phyloP scores from a whole-genome alignment of 2,113 vertebrate species.

The Aptenodytes patagonicus region DNA sequence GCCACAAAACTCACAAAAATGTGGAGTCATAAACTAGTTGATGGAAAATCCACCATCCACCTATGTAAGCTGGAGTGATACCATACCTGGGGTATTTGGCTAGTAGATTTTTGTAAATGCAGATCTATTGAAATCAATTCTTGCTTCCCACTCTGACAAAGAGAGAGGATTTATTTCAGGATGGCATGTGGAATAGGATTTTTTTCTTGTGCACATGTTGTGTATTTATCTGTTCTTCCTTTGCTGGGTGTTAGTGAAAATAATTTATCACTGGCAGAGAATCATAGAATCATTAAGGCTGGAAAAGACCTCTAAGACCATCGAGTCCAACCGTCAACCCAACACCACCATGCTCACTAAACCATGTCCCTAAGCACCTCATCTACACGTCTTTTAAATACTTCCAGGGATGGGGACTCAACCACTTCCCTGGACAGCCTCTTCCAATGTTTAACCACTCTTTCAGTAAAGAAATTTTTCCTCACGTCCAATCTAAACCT shows the following conservation, averaged over 20 bases:
- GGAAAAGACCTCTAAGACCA: no score
- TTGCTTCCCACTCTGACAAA: not conserved
- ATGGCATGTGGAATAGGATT: not conserved
- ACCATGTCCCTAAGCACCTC: no score
- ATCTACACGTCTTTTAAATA: no score
- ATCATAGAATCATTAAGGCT: not conserved
- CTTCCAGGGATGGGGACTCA: no score
- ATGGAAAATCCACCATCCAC: not conserved
- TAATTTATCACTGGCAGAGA: not conserved
- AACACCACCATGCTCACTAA: no score
- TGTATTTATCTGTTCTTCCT: not conserved
- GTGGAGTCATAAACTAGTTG: not conserved
- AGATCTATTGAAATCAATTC: not conserved
- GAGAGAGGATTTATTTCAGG: not conserved
- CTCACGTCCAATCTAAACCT: no score
- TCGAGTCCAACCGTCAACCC: no score
- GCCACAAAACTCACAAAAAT: not conserved
- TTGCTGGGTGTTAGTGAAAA: not conserved
- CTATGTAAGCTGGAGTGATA: not conserved
- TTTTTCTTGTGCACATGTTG: not conserved
- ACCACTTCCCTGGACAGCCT: no score
- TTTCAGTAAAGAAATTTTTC: no score
- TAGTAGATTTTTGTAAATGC: not conserved
- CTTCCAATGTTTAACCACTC: no score
- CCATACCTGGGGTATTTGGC: not conserved